Evolutionary conservation across 1,140 invertebrate species (phyloP).

Genomic region (Drosophila nigromelanica): DNA sequence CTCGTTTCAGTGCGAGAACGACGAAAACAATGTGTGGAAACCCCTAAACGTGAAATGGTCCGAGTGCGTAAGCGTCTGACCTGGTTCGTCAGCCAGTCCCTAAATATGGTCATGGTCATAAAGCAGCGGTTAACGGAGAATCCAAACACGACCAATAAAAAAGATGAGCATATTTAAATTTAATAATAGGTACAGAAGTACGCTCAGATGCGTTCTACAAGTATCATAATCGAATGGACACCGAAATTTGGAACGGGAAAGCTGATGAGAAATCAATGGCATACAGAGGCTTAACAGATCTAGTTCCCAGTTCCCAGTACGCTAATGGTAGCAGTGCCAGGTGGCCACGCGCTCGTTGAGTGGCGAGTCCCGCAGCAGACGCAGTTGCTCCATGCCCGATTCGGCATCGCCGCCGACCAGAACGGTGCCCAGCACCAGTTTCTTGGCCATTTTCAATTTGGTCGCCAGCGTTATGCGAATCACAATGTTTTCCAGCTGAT

Average conservation of each 20-base stretch:
- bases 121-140: conserved; percentile 48
- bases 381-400: conserved; percentile 61
- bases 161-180: conserved; percentile 44
- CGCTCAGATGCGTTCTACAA: background rate
- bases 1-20: too few species aligned
- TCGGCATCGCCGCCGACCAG: conserved; percentile 51
- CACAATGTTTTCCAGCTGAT: conserved; percentile 66
- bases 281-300: background rate
- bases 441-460: conserved; percentile 85
- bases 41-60: conserved; percentile 32
- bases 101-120: conserved; percentile 38
- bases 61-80: background rate
- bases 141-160: conserved; percentile 34
- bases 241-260: conserved; percentile 9
- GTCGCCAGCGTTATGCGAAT: conserved; percentile 73
- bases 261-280: conserved; percentile 29
- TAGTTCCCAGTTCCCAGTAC: background rate
- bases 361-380: conserved; percentile 49
- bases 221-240: background rate
- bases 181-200: conserved; percentile 1
- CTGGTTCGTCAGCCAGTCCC: conserved; percentile 27
- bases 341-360: conserved; percentile 65
- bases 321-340: conserved; percentile 72
- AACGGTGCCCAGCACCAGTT: conserved; percentile 83
- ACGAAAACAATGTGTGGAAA: conserved; percentile 33